These are phyloP conservation scores for Glomeris marginata DNA, from an alignment of 2,888 invertebrate species.

Conservation along the genomic window DNA sequence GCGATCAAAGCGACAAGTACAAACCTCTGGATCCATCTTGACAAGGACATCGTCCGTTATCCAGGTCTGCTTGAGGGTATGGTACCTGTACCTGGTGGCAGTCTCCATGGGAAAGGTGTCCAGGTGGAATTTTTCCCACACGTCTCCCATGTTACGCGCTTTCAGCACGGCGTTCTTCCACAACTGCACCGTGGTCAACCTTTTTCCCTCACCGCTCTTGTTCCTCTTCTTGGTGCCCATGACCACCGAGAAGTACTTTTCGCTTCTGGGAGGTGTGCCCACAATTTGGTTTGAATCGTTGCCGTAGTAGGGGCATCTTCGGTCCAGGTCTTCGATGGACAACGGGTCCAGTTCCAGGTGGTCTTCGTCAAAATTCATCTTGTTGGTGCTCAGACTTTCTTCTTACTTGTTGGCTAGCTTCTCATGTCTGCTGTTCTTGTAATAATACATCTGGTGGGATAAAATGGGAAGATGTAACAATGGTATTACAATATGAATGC, in stretches of 20 bases:
- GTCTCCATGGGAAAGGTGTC: constrained; percentile 32
- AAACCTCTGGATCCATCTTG: constrained; percentile 28
- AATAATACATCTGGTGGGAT: too few relatives aligned
- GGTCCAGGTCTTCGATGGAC: not conserved
- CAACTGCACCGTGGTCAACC: not conserved
- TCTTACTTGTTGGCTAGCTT: too few relatives aligned
- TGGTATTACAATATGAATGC: too few relatives aligned
- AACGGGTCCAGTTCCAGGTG: not conserved
- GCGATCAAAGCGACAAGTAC: not conserved
- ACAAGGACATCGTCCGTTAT: constrained; percentile 34
- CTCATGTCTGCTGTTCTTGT: too few relatives aligned
- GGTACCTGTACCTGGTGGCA: constrained; percentile 36
- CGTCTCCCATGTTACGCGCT: constrained; percentile 29
- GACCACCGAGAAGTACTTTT: constrained; percentile 8
- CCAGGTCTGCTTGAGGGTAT: constrained; percentile 37
- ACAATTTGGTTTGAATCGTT: not conserved
- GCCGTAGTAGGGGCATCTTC: not conserved
- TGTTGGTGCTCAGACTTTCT: too few relatives aligned
- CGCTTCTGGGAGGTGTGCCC: not conserved
- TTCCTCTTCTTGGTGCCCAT: constrained; percentile 5
- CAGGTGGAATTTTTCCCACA: constrained; percentile 36
- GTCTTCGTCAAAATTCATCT: not conserved
- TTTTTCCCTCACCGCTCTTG: not conserved
- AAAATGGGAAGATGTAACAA: too few relatives aligned
- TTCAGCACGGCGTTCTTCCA: constrained; percentile 25